These are phyloP conservation scores for Ailuropoda melanoleuca DNA, from an alignment of 2,113 vertebrate genomes.

Conservation along the genomic window DNA sequence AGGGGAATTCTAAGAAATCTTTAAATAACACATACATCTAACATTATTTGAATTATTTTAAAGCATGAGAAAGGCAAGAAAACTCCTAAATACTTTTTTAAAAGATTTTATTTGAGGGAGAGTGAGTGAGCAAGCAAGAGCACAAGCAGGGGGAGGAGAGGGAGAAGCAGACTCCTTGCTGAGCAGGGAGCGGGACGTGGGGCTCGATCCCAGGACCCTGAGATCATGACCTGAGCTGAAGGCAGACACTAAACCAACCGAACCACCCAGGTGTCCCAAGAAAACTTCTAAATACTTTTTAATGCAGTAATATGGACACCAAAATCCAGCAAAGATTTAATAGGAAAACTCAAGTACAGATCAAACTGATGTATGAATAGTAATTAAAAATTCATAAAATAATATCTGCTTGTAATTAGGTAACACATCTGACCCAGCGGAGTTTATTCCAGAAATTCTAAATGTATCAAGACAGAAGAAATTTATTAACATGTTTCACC, in stretches of 20 bases:
- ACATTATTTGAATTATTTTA: background rate
- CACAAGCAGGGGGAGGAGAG: no score
- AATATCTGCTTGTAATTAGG: background rate
- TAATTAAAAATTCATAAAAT: conserved; percentile 13
- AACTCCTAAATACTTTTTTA: background rate
- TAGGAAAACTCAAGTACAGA: background rate
- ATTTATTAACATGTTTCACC: background rate
- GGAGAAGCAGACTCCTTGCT: no score
- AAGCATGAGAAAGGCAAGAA: background rate
- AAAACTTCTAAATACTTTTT: background rate
- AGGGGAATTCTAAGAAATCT: background rate
- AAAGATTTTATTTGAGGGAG: no score
- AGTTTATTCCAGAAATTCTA: background rate
- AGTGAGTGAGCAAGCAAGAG: no score
- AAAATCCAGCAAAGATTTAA: conserved; percentile 3
- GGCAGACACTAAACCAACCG: no score
- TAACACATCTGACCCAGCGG: background rate
- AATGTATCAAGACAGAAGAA: background rate
- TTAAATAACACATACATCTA: background rate
- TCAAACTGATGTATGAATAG: background rate
- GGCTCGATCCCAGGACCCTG: no score
- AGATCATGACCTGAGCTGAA: no score
- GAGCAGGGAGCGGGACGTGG: no score
- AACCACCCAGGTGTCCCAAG: no score
- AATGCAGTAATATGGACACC: background rate